These are phyloP conservation scores for Synaphobranchus kaupii DNA, from an alignment of 2,797 vertebrate genomes.

Conservation along the genomic window DNA sequence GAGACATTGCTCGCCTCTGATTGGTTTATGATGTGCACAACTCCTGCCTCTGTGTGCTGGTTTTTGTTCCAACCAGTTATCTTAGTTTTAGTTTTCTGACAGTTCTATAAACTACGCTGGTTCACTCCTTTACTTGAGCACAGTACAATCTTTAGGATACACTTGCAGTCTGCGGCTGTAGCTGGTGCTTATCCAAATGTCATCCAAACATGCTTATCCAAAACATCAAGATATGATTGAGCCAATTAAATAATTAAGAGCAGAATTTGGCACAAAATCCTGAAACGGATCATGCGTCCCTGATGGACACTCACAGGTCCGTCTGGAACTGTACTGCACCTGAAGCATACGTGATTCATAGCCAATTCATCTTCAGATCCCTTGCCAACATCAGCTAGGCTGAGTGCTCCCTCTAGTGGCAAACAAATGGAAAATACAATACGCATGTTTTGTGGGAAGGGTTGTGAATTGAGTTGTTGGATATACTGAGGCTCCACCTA, in stretches of 20 bases:
- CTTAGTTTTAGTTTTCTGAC: too few relatives aligned
- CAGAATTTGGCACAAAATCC: too few relatives aligned
- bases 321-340: not conserved
- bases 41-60: too few relatives aligned
- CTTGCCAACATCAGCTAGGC: not conserved
- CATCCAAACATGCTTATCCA: too few relatives aligned
- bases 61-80: too few relatives aligned
- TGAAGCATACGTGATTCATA: not conserved
- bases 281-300: too few relatives aligned
- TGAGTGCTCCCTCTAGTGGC: not conserved
- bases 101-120: too few relatives aligned
- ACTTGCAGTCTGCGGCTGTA: too few relatives aligned
- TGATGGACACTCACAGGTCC: not conserved
- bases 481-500: not conserved
- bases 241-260: not conserved
- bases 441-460: not conserved
- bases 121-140: too few relatives aligned
- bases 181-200: not conserved
- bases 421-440: not conserved
- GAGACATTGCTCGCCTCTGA: too few relatives aligned
- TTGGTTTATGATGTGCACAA: too few relatives aligned
- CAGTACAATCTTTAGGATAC: too few relatives aligned
- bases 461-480: not conserved
- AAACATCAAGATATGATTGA: not conserved
- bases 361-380: not conserved